phyloP scores from a whole-genome alignment of 2,797 vertebrate genomes.

The Tokudaia tokunoshimensis region DNA sequence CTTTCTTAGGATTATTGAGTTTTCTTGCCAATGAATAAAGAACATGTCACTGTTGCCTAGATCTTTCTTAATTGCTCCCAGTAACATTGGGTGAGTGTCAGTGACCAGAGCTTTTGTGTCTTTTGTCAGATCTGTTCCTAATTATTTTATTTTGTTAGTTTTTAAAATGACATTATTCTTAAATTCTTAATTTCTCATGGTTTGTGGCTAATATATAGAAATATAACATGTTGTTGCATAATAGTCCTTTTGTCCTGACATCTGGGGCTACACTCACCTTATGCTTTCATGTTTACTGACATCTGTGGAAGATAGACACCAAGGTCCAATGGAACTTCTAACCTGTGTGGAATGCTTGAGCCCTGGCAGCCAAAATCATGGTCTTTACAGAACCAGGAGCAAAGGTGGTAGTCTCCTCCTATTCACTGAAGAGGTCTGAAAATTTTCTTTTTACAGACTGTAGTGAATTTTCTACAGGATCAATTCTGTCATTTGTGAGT shows the following conservation, averaged over 20 bases:
- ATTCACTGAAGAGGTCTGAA: background rate
- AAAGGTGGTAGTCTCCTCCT: background rate
- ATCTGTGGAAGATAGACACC: background rate
- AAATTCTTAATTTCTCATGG: slow-evolving; percentile 1
- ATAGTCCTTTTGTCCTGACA: background rate
- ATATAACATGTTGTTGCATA: background rate
- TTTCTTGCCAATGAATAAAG: background rate
- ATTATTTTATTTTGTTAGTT: slow-evolving; percentile 48
- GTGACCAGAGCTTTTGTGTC: background rate
- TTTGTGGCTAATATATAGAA: slow-evolving; percentile 22
- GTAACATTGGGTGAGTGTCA: background rate
- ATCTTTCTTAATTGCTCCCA: background rate
- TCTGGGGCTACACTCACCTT: background rate
- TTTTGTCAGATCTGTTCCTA: slow-evolving; percentile 34
- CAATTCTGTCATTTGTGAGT: background rate
- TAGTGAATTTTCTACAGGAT: background rate
- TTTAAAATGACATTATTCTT: background rate
- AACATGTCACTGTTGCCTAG: background rate
- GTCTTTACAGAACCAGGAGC: too few species aligned
- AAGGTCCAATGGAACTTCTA: background rate
- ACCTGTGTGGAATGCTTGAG: background rate
- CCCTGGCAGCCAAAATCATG: background rate
- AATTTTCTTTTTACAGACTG: background rate
- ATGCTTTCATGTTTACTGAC: background rate
- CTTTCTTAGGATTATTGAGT: slow-evolving; percentile 32